Evolutionary conservation across 2,797 vertebrate genomes (phyloP).

Genomic region (Alcedo quadribrachys): DNA sequence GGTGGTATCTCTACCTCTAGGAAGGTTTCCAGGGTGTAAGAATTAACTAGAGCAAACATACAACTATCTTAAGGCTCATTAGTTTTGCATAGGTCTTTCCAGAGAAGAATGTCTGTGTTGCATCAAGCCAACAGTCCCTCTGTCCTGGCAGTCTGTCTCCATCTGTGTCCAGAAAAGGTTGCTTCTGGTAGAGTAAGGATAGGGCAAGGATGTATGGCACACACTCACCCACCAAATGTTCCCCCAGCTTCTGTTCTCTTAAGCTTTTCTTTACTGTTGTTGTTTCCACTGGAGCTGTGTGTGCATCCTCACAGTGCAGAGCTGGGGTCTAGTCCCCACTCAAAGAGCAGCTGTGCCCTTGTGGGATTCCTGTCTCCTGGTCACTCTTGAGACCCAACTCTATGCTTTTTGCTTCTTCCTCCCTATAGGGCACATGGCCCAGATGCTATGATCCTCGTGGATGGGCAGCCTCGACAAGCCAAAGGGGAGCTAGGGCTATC

Average conservation of each 20-base stretch:
- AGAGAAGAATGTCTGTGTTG: background rate
- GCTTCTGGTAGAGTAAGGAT: background rate
- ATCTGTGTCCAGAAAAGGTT: background rate
- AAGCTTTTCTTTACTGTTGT: background rate
- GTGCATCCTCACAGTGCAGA: background rate
- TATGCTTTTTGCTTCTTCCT: background rate
- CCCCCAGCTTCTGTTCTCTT: background rate
- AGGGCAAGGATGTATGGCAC: background rate
- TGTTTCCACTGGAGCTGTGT: background rate
- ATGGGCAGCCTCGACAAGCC: conserved; percentile 94
- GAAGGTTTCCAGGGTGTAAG: background rate
- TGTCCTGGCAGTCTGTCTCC: background rate
- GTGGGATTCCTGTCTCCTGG: background rate
- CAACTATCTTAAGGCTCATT: background rate
- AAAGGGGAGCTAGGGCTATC: conserved; percentile 94
- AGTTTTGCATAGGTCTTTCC: background rate
- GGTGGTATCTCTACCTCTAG: background rate
- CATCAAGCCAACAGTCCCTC: background rate
- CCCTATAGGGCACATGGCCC: conserved; percentile 92
- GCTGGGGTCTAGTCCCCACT: background rate
- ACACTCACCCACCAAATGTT: background rate
- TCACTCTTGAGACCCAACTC: conserved; percentile 2
- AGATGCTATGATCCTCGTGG: conserved; percentile 95
- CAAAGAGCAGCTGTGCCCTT: background rate
- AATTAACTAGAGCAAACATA: background rate